Base-by-base conservation (phyloP, 2,888 invertebrate species). In the Microctonus aethiopoides region DNA sequence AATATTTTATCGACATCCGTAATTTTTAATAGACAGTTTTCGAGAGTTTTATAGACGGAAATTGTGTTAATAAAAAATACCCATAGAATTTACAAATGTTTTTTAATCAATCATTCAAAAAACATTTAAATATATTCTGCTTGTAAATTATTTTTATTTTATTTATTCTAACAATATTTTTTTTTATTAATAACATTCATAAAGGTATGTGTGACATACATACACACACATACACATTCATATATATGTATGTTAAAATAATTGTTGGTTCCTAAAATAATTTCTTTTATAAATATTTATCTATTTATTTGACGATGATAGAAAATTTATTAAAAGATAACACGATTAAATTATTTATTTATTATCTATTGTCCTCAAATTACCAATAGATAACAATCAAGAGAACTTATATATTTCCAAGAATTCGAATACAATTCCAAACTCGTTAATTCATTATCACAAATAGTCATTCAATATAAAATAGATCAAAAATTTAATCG, bases 291-390 rank as follows among this genome's bases (percentile, higher is more conserved):
- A 3, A 7, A 16, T n/a, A 61, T 61, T 22, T 34, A 24, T 36
- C 39, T n/a, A n/a, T n/a, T n/a, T n/a, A n/a, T n/a, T n/a, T 24
- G 24, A 26, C 61, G 61, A 39, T 20, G 26, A 41, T n/a, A 22
- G 24, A 22, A 29, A 61, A 61, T 61, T 36, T 51, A 63, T 51
- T 32, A 63, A 63, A 51, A 63, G 20, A 51, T 63, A 32, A 63
- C 51, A 63, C 51, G 51, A 63, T 51, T 24, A 51, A 24, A 63
- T 63, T 51, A n/a, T n/a, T n/a, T n/a, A n/a, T n/a, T n/a, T n/a
- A 29, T 51, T 63, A 63, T 63, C 62, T 63, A 2, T 16, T 51
- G 29, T 63, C 20, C 51, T 63, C 32, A 63, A 63, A 63, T 63
- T 63, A 63, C 62, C 51, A 46, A n/a, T 3, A 51, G 61, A 61